These are phyloP conservation scores for Tenebrio molitor DNA, from an alignment of 1,140 invertebrate genomes.

Conservation along the genomic window DNA sequence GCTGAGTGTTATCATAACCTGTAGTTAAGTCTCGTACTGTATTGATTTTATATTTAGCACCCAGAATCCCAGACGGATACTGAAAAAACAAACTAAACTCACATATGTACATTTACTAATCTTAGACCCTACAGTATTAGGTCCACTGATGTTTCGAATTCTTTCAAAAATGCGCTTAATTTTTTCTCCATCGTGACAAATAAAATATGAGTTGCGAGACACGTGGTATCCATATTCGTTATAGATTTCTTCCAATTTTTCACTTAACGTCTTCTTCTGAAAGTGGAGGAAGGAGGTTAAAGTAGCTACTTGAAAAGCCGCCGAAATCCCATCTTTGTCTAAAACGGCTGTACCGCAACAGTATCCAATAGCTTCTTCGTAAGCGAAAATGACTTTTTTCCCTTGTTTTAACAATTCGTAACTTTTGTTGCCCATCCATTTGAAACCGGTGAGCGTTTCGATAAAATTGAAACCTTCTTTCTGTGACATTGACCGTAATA, in stretches of 20 bases:
- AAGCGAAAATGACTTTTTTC: slow-evolving; percentile 92
- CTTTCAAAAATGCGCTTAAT: slow-evolving; percentile 87
- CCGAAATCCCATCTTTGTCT: slow-evolving; percentile 97
- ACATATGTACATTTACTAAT: neutral
- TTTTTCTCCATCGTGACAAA: slow-evolving; percentile 81
- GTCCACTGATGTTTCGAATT: slow-evolving; percentile 81
- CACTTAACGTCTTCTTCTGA: slow-evolving; percentile 75
- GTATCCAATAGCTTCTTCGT: slow-evolving; percentile 94
- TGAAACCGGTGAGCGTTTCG: slow-evolving; percentile 99
- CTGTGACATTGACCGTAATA: slow-evolving; percentile 87
- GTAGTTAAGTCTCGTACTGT: slow-evolving; percentile 89
- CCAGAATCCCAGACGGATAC: slow-evolving; percentile 81
- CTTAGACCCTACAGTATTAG: slow-evolving; percentile 72
- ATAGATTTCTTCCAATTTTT: slow-evolving; percentile 89
- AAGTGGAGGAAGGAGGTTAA: slow-evolving; percentile 81
- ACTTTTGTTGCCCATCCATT: slow-evolving; percentile 98
- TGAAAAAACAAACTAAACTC: slow-evolving; percentile 66
- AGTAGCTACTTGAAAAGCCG: slow-evolving; percentile 81
- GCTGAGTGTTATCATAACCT: slow-evolving; percentile 85
- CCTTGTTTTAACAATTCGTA: slow-evolving; percentile 78
- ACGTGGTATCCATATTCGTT: slow-evolving; percentile 89
- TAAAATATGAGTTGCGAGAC: slow-evolving; percentile 89
- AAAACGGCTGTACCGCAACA: slow-evolving; percentile 91
- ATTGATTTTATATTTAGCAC: slow-evolving; percentile 81
- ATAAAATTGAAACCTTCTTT: slow-evolving; percentile 88